Conservation (phyloP, 2,888 invertebrate species). For the Drosophila percnosoma region DNA sequence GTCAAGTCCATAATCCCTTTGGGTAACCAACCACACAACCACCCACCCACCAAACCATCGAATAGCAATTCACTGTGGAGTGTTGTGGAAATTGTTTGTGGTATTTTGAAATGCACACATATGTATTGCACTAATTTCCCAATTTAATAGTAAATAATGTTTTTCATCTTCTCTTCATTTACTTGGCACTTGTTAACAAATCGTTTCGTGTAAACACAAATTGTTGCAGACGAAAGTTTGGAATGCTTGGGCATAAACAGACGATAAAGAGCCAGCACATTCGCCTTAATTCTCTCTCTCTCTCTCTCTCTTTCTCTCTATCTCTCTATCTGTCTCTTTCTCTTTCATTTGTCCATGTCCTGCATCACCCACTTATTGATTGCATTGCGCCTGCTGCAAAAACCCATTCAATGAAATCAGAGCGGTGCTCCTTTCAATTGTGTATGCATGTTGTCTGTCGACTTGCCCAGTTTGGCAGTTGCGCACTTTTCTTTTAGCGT, state of each 20-base stretch:
- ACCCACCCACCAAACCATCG: neutral
- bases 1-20: conserved; percentile 78
- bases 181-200: conserved; percentile 78
- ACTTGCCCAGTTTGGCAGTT: conserved; percentile 48
- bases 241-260: conserved; percentile 38
- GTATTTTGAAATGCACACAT: conserved; percentile 64
- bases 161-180: conserved; percentile 12
- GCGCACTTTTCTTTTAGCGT: conserved; percentile 48
- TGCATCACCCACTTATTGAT: conserved; percentile 52
- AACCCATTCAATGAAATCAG: conserved; percentile 29
- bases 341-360: conserved; percentile 1
- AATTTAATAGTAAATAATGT: conserved; percentile 49
- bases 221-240: conserved; percentile 30
- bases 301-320: neutral
- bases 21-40: conserved; percentile 8
- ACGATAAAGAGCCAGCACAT: conserved; percentile 20
- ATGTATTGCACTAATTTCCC: conserved; percentile 61
- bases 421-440: conserved; percentile 12
- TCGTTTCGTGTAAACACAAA: conserved; percentile 61
- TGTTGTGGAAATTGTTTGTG: conserved; percentile 50
- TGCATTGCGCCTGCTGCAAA: conserved; percentile 36
- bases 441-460: conserved; percentile 21
- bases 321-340: neutral
- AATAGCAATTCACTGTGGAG: conserved; percentile 18
- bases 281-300: neutral